A percentile compares a stretch with the other conserved stretches of the same genome.
Evolutionary conservation across 1,140 invertebrate species (phyloP).

Genomic region (Steinernema khuongi): DNA sequence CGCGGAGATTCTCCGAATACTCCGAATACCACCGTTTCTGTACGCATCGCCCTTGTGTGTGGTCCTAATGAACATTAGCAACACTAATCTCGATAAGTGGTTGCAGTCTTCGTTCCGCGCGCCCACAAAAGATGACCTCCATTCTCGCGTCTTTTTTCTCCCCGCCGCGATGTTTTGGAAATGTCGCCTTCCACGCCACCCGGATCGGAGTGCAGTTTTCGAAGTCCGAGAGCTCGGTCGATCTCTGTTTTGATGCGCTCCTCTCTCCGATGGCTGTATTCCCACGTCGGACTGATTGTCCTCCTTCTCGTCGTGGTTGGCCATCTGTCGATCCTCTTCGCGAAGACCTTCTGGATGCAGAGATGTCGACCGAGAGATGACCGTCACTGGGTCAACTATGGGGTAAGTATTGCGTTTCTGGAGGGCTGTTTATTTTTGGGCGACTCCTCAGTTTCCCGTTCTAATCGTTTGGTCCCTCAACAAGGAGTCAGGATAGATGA

Average conservation of each 20-base stretch:
- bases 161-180: not conserved
- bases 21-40: too few relatives aligned
- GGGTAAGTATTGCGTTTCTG: too few relatives aligned
- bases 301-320: not conserved
- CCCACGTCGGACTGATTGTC: not conserved
- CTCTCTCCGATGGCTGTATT: not conserved
- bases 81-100: not conserved
- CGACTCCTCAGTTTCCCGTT: too few relatives aligned
- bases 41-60: too few relatives aligned
- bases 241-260: not conserved
- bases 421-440: too few relatives aligned
- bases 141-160: not conserved
- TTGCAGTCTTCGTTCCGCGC: not conserved
- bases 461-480: too few relatives aligned
- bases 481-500: too few relatives aligned
- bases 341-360: not conserved
- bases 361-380: not conserved
- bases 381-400: not conserved
- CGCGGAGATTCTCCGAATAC: too few relatives aligned
- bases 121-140: not conserved
- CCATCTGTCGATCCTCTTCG: not conserved
- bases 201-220: not conserved
- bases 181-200: not conserved
- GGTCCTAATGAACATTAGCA: not conserved
- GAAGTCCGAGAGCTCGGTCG: not conserved